A percentile compares a stretch with the other conserved stretches of the same genome.
phyloP scores from a whole-genome alignment of 2,888 invertebrate species.

The Chrysolina haemoptera region DNA sequence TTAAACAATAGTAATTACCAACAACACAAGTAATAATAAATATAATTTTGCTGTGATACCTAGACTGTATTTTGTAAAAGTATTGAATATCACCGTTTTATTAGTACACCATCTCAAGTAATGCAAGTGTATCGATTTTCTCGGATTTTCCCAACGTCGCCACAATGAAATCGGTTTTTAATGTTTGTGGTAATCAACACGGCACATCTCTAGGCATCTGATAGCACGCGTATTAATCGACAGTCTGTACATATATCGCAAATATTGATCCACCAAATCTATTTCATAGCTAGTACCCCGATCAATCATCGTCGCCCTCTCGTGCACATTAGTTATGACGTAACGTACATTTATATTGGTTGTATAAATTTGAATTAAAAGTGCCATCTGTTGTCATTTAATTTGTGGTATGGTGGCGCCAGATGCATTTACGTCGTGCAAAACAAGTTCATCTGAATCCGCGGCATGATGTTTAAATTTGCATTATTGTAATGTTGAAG shows the following conservation, averaged over 20 bases:
- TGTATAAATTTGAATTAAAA: constrained; percentile 40
- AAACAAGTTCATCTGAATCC: constrained; percentile 34
- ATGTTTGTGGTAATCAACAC: too few species aligned
- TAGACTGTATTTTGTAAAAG: too few species aligned
- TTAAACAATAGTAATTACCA: too few species aligned
- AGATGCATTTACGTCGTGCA: constrained; percentile 35
- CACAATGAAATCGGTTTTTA: too few species aligned
- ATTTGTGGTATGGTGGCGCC: constrained; percentile 37
- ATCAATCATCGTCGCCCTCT: constrained; percentile 33
- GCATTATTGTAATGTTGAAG: constrained; percentile 34
- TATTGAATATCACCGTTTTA: too few species aligned
- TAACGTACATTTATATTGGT: constrained; percentile 34
- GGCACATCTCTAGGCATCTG: background rate
- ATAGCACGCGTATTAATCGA: background rate
- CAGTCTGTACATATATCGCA: background rate
- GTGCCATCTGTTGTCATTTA: constrained; percentile 43
- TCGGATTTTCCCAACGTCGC: too few species aligned
- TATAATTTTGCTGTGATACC: too few species aligned
- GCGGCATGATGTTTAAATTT: constrained; percentile 37
- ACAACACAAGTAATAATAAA: too few species aligned
- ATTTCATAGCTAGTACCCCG: background rate
- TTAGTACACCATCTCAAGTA: too few species aligned
- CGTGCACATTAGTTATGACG: constrained; percentile 13
- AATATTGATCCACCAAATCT: background rate
- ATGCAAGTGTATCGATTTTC: too few species aligned